A percentile compares a stretch with the other conserved stretches of the same genome.
Evolutionary conservation across 2,797 vertebrate species (phyloP).

Genomic region (Lithobates pipiens): DNA sequence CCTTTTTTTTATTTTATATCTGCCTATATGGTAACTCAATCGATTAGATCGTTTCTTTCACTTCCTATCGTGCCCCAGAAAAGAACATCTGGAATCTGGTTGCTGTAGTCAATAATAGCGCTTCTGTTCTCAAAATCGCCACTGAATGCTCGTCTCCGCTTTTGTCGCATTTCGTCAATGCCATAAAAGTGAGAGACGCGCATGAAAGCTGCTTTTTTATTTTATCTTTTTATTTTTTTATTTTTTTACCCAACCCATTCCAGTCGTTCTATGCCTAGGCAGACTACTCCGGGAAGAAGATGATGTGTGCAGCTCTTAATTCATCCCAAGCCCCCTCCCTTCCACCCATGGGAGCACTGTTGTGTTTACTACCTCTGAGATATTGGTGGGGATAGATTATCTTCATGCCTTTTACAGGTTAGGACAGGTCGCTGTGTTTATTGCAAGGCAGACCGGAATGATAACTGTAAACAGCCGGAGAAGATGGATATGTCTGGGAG

Average conservation of each 20-base stretch:
- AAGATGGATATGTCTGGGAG: background rate
- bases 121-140: too few relatives aligned
- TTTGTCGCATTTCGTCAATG: too few relatives aligned
- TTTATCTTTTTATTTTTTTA: too few relatives aligned
- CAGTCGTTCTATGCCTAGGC: background rate
- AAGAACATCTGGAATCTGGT: too few relatives aligned
- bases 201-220: background rate
- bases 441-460: constrained; percentile 21
- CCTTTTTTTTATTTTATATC: too few relatives aligned
- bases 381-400: constrained; percentile 22
- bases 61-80: too few relatives aligned
- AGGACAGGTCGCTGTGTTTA: constrained; percentile 24
- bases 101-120: too few relatives aligned
- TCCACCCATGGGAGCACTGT: constrained; percentile 25
- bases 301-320: constrained; percentile 43
- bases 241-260: background rate
- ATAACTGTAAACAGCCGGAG: constrained; percentile 12
- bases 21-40: too few relatives aligned
- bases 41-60: too few relatives aligned
- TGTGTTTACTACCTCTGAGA: constrained; percentile 44
- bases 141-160: too few relatives aligned
- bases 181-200: too few relatives aligned
- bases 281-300: constrained; percentile 22
- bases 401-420: constrained; percentile 19
- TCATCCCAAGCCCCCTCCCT: constrained; percentile 23